These are phyloP conservation scores for Sylvia borin DNA, from an alignment of 2,797 vertebrate genomes.

Conservation along the genomic window DNA sequence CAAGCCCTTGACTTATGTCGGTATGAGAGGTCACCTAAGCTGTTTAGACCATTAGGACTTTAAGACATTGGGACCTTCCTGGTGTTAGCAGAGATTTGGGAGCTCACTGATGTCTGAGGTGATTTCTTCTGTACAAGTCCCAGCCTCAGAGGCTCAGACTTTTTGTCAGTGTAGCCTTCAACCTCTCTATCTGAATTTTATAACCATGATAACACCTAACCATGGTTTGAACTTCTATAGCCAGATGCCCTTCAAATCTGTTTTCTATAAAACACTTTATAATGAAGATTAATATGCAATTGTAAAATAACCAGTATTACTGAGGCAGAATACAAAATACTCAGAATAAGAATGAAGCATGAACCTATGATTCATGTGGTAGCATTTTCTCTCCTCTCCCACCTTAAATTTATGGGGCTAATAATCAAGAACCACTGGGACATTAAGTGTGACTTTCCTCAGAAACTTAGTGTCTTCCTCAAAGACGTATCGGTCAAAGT, in stretches of 20 bases:
- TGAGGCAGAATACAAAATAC: neutral
- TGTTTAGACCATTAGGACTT: neutral
- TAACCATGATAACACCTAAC: neutral
- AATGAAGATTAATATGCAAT: neutral
- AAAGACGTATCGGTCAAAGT: neutral
- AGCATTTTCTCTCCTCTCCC: conserved; percentile 12
- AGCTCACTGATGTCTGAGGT: neutral
- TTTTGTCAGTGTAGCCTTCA: neutral
- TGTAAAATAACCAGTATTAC: conserved; percentile 22
- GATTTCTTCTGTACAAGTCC: neutral
- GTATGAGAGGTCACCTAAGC: neutral
- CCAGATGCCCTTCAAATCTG: neutral
- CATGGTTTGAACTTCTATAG: neutral
- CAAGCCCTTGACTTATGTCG: neutral
- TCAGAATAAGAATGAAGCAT: neutral
- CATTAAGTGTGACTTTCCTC: neutral
- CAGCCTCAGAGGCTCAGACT: neutral
- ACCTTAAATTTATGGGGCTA: neutral
- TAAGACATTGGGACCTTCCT: neutral
- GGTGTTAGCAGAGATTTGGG: neutral
- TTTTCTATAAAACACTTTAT: conserved; percentile 16
- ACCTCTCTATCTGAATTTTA: neutral
- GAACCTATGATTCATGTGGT: neutral
- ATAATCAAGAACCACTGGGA: conserved; percentile 9
- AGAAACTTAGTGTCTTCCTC: neutral